Conservation (phyloP, 2,113 vertebrate genomes). For the Isichthys henryi region DNA sequence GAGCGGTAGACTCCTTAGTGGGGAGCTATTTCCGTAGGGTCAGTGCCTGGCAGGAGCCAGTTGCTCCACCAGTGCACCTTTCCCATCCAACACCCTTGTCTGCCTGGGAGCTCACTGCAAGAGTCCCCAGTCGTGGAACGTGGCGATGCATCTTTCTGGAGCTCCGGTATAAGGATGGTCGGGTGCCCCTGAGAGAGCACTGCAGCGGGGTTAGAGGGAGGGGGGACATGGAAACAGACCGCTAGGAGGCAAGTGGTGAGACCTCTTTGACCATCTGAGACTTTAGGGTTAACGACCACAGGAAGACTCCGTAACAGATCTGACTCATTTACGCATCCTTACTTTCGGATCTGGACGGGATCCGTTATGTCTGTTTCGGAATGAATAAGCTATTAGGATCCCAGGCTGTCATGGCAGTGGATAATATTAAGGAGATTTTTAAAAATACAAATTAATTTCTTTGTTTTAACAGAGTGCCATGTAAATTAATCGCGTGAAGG, state of each 20-base stretch:
- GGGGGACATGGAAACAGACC: not conserved
- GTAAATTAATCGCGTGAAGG: not conserved
- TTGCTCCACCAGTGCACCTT: not conserved
- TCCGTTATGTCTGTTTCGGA: not conserved
- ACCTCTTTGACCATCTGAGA: not conserved
- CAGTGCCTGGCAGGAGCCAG: not conserved
- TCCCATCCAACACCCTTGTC: conserved; percentile 22
- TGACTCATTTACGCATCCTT: conserved; percentile 38
- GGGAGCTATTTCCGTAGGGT: not conserved
- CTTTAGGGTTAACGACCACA: conserved; percentile 58
- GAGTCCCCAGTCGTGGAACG: conserved; percentile 37
- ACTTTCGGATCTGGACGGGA: not conserved
- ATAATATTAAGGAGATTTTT: not conserved
- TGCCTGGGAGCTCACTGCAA: conserved; percentile 22
- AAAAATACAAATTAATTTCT: not conserved
- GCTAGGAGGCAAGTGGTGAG: not conserved
- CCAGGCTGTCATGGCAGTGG: not conserved
- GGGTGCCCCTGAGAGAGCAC: not conserved
- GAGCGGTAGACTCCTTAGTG: not conserved
- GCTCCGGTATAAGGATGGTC: conserved; percentile 13
- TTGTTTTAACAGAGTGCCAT: not conserved
- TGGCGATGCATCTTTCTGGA: not conserved
- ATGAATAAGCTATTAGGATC: not conserved
- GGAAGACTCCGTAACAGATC: conserved; percentile 48
- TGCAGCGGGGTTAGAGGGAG: not conserved